Evolutionary conservation across 1,140 invertebrate genomes (phyloP).

Genomic region (Brachionus plicatilis): DNA sequence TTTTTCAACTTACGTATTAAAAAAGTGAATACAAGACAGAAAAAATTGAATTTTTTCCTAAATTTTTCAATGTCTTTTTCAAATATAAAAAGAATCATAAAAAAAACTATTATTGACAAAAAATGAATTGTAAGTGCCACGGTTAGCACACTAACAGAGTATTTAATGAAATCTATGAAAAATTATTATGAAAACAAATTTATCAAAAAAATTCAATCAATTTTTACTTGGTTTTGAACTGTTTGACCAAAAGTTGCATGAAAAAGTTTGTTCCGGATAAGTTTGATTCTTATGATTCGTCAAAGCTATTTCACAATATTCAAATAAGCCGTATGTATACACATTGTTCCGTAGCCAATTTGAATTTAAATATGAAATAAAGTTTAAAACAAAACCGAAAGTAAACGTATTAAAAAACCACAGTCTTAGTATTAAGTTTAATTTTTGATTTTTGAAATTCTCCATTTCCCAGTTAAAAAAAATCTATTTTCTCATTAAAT

Average conservation of each 20-base stretch:
- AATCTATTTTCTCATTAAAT: not conserved
- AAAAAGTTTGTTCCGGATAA: not conserved
- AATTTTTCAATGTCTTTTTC: not conserved
- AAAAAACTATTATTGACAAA: not conserved
- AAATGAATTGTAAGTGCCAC: constrained; percentile 7
- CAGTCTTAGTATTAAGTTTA: constrained; percentile 13
- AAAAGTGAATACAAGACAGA: not conserved
- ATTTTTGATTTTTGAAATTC: constrained; percentile 3
- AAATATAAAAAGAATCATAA: not conserved
- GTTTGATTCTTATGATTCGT: not conserved
- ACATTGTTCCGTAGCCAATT: not conserved
- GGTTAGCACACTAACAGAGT: not conserved
- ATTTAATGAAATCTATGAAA: not conserved
- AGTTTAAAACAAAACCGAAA: constrained; percentile 28
- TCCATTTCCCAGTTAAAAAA: not conserved
- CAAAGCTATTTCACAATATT: constrained; percentile 5
- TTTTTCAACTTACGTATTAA: not conserved
- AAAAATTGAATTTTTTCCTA: not conserved
- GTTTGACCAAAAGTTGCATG: constrained; percentile 16
- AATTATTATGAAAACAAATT: not conserved
- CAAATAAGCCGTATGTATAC: not conserved
- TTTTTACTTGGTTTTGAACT: constrained; percentile 29
- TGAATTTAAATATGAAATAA: constrained; percentile 34
- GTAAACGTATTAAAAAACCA: constrained; percentile 19
- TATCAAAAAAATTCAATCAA: not conserved